Base-by-base conservation (phyloP, 2,888 invertebrate genomes). In the Phyllotreta cruciferae region DNA sequence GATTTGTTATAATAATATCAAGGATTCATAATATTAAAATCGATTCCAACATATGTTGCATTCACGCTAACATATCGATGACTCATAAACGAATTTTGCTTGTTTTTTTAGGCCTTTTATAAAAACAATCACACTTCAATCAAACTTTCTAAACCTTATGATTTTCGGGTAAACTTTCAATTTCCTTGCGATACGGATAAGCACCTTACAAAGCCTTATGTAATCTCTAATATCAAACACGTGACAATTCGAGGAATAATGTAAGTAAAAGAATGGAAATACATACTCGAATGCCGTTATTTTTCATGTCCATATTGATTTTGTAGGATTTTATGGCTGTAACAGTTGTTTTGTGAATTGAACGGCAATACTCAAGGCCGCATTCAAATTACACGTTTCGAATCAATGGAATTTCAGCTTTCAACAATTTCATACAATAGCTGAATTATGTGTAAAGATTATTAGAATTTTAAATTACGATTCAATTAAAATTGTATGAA, bases 1-100 rank as follows among this genome's bases (percentile, higher is more conserved):
- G 60, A 60, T 60, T 60, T 54, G 55, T 62, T 61, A 60, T 62
- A 57, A 24, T 24, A 24, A 24, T 24, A 24, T 24, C 24, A 24
- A 24, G 24, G 24, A 24, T 24, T 1, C 24, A 24, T 24, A 24
- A 24, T 24, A 24, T 3, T 24, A 24, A 24, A 3, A 24, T 3
- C 1, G 24, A 24, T 24, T 24, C 24, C 4, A 24, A 24, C 24
- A 24, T 24, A 4, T 24, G n/a, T n/a, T n/a, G n/a, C n/a, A n/a
- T n/a, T n/a, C n/a, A n/a, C n/a, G n/a, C n/a, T n/a, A n/a, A n/a
- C n/a, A n/a, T 24, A 24, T 44, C 1, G 2, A 14, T 13, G 14
- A 1, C 14, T 10, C 11, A 44, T 13, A 14, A 14, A 47, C 13
- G 34, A 47, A n/a, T 47, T 7, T 14, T 47, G 0, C 1, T 47